Percentiles rank a stretch among this genome's conserved stretches.
phyloP scores from a whole-genome alignment of 1,140 invertebrate genomes.

The Sipha flava region DNA sequence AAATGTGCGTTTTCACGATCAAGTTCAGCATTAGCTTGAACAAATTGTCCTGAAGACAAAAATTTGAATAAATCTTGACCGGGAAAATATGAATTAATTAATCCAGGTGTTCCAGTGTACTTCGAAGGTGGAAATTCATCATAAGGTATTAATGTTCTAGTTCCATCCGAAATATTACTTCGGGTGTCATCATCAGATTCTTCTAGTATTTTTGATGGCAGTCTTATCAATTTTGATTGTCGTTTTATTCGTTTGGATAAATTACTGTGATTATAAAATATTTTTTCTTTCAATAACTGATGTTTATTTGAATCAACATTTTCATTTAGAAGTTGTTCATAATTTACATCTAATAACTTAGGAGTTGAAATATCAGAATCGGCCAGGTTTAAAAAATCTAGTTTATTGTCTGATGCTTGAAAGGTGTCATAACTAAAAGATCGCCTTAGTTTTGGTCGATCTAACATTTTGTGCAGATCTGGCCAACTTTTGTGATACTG shows the following conservation, averaged over 20 bases:
- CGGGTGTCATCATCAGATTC: slow-evolving; percentile 29
- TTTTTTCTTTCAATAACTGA: neutral
- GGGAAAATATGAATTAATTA: slow-evolving; percentile 55
- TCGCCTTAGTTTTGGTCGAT: neutral
- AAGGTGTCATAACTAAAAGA: neutral
- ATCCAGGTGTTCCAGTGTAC: slow-evolving; percentile 46
- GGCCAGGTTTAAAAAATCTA: neutral
- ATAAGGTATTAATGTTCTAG: slow-evolving; percentile 7
- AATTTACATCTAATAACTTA: slow-evolving; percentile 5
- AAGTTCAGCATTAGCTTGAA: slow-evolving; percentile 62
- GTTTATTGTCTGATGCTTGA: neutral
- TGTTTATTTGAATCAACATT: neutral
- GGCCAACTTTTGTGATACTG: slow-evolving; percentile 15
- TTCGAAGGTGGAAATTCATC: slow-evolving; percentile 9
- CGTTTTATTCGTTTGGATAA: neutral
- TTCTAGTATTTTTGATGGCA: slow-evolving; percentile 29
- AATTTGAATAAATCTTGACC: slow-evolving; percentile 69
- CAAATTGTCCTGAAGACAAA: slow-evolving; percentile 61
- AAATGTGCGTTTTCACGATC: slow-evolving; percentile 84
- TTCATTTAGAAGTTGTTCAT: slow-evolving; percentile 8
- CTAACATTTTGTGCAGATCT: neutral
- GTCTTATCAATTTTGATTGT: neutral
- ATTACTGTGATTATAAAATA: neutral
- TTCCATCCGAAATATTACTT: slow-evolving; percentile 19
- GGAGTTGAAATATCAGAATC: neutral